Base-by-base conservation (phyloP, 2,888 invertebrate genomes). In the Temnothorax unifasciatus region DNA sequence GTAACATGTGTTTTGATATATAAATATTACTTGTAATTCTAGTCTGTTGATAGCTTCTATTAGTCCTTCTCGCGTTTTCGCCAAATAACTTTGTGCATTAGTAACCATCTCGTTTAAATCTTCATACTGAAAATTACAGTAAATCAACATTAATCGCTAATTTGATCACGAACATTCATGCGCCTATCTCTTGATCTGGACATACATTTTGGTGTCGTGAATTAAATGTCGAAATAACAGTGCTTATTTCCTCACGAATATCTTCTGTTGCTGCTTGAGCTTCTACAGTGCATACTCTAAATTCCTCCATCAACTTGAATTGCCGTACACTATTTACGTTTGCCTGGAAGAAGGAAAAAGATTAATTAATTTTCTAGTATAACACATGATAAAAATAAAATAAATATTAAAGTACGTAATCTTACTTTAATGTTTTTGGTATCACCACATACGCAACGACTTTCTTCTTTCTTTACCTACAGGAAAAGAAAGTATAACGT, bases 251-350 rank as follows among this genome's bases (percentile, higher is more conserved):
- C 86, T 95, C 94, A 13, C 90, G 90, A 47, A 95, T 92, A 82
- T 94, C 93, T 88, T 94, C 94, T 18, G 93, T 93, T 21, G 93
- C 93, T 52, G 93, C 92, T 91, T 94, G 94, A 44, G 93, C 94
- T 84, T 94, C 94, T 6, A 94, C 93, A 41, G 94, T 93, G 63
- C 94, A 94, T n/a, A 93, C 73, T 89, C 92, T 88, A 81, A 94
- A 93, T 89, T 94, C 92, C 85, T 93, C 94, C 93, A 94, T 94
- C 84, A 93, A 91, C 52, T 91, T 92, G 59, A 93, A 94, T 82
- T 94, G 94, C 38, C 92, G 91, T 76, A 64, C 82, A 86, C 29
- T 13, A 1, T 85, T 74, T 76, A 61, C 11, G 29, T 52, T 73
- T 61, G 59, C 29, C 90, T 90, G 47, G 11, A 69, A 73, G 6